Evolutionary conservation across 2,113 vertebrate genomes (phyloP).

Genomic region (Oryzias woworae): DNA sequence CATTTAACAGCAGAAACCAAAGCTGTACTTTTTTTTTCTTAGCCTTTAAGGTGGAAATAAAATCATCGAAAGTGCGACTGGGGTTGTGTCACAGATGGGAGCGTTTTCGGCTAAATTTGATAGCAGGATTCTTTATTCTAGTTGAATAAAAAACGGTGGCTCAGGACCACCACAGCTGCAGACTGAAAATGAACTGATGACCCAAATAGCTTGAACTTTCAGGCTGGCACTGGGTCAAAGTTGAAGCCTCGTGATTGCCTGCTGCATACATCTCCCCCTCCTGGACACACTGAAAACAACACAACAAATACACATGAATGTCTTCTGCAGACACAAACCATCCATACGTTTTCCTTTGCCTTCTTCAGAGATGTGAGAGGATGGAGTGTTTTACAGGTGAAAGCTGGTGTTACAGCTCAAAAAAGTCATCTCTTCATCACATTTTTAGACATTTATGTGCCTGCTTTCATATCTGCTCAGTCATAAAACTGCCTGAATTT

Average conservation of each 20-base stretch:
- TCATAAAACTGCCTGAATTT: conserved; percentile 18
- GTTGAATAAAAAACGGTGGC: conserved; percentile 29
- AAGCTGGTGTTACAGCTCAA: conserved; percentile 17
- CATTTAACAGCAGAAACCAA: conserved; percentile 42
- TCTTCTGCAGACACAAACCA: background rate
- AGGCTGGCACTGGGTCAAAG: conserved; percentile 46
- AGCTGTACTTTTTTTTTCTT: conserved; percentile 9
- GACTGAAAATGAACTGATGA: conserved; percentile 32
- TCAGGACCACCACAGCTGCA: conserved; percentile 28
- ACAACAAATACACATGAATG: conserved; percentile 1
- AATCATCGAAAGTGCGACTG: conserved; percentile 32
- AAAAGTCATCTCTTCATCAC: no score
- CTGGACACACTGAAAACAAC: conserved; percentile 43
- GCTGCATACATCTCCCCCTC: conserved; percentile 65
- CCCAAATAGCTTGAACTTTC: conserved; percentile 12
- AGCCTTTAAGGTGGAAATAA: conserved; percentile 17
- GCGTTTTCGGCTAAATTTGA: conserved; percentile 20
- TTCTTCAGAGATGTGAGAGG: background rate
- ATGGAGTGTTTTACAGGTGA: background rate
- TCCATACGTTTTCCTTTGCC: background rate
- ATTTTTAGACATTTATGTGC: background rate
- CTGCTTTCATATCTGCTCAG: conserved; percentile 28
- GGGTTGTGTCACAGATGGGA: conserved; percentile 34
- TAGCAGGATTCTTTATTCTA: conserved; percentile 23
- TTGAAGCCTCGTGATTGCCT: conserved; percentile 1